Base-by-base conservation (phyloP, 2,113 vertebrate genomes). In the Gallinago jamesoni region DNA sequence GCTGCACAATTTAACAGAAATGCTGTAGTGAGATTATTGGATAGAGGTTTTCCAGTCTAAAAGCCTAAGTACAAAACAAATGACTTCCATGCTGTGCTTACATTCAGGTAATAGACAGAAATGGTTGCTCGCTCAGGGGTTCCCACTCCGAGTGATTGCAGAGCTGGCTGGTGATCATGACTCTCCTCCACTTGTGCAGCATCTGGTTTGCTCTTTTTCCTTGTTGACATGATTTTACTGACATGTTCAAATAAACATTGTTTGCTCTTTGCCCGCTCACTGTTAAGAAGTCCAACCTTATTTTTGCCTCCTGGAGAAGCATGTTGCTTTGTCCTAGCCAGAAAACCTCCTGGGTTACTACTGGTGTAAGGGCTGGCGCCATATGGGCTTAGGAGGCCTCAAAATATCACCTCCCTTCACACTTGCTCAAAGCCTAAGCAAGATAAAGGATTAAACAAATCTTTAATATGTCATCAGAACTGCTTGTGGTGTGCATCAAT, bases 31-130 rank as follows among this genome's bases (percentile, higher is more conserved):
- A 52, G 59, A 89, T 96, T 93, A 86, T 39, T 83, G 72, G 52
- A 43, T 39, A 74, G 81, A 87, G 8, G 30, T 74, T 95, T 96
- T 90, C 43, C 43, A 84, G 60, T 25, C 47, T 75, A 45, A 84
- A 94, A 93, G 69, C 60, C 50, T 63, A 81, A 80, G 76, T 67
- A 73, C 64, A 76, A 86, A 95, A 64, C 57, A 86, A 94, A 95
- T 75, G 14, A 52, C 76, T 77, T 52, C 15, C 87, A 82, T 92
- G 86, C 93, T 96, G 96, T 92, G 88, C 88, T 94, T 86, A 68
- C 43, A 90, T 77, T 77, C 3, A n/a, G 79, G 75, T 88, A 95
- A 88, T 39, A 67, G 84, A 60, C 50, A 95, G 78, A 67, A 91
- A 88, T 16, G 23, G 47, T 69, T 90, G n/a, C 67, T 96, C 23